Evolutionary conservation across 1,140 invertebrate genomes (phyloP).

Genomic region (Luehdorfia chinensis): DNA sequence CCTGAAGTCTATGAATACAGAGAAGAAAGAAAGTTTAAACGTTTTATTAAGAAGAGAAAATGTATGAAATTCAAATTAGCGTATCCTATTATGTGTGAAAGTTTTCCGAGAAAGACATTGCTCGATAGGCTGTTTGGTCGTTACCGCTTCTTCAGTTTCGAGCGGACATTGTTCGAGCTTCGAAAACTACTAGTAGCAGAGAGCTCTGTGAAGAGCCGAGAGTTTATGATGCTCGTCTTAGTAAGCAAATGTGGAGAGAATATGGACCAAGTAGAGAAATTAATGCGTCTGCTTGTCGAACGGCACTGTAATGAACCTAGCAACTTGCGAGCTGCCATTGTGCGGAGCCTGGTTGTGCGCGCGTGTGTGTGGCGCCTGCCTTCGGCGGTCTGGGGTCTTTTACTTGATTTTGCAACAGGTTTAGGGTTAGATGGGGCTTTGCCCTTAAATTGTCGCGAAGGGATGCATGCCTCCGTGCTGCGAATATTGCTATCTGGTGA

Average conservation of each 20-base stretch:
- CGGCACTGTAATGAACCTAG: constrained; percentile 43
- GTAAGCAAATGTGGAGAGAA: constrained; percentile 52
- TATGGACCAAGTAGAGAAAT: constrained; percentile 29
- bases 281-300: constrained; percentile 34
- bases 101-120: neutral
- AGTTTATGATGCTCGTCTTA: constrained; percentile 49
- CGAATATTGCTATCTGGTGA: constrained; percentile 28
- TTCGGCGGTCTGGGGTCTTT: constrained; percentile 32
- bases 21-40: neutral
- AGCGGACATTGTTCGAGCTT: constrained; percentile 41
- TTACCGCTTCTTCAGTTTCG: constrained; percentile 45
- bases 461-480: constrained; percentile 46
- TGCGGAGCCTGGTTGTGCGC: constrained; percentile 48
- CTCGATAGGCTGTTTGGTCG: constrained; percentile 42
- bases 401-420: constrained; percentile 37
- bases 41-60: constrained; percentile 1
- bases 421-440: constrained; percentile 41
- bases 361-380: constrained; percentile 42
- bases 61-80: too few relatives aligned
- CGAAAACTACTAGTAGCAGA: constrained; percentile 31
- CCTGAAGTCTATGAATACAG: constrained; percentile 11
- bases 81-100: neutral
- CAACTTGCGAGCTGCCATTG: constrained; percentile 39
- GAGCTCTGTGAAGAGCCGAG: constrained; percentile 34
- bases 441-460: constrained; percentile 35